phyloP scores from a whole-genome alignment of 1,140 invertebrate species.

The Bombus huntii region DNA sequence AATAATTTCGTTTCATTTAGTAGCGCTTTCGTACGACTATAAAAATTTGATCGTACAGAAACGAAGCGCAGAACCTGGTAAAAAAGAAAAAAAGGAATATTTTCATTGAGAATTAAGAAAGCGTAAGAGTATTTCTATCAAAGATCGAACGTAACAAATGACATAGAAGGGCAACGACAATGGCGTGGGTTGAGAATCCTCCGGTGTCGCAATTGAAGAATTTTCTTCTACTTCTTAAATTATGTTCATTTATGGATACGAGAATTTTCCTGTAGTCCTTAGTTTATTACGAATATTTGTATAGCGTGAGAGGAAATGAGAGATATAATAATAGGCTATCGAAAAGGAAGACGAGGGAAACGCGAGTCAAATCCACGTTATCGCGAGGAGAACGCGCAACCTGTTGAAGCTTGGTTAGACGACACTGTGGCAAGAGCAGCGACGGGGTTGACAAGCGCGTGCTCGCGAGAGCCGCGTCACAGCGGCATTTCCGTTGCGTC shows the following conservation, averaged over 20 bases:
- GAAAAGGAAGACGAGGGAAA: constrained; percentile 24
- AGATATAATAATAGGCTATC: neutral
- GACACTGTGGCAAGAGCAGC: constrained; percentile 52
- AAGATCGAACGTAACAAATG: no score
- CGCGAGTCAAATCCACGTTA: constrained; percentile 51
- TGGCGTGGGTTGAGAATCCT: no score
- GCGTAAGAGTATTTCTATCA: no score
- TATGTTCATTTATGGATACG: neutral
- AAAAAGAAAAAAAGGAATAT: no score
- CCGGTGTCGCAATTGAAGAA: neutral
- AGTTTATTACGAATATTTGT: constrained; percentile 5
- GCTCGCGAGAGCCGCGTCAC: constrained; percentile 49
- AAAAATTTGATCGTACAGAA: no score
- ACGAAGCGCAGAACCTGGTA: no score
- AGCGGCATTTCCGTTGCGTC: constrained; percentile 62
- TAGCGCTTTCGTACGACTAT: no score
- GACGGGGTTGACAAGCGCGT: constrained; percentile 54
- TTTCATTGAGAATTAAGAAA: no score
- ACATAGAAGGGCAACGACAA: no score
- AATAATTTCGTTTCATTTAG: no score
- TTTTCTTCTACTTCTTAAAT: no score
- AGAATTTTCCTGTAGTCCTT: no score
- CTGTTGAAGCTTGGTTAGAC: constrained; percentile 63
- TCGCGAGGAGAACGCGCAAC: constrained; percentile 67
- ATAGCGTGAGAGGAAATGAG: neutral